Conservation (phyloP, 2,888 invertebrate species). For the Lasioglossum pauxillum region DNA sequence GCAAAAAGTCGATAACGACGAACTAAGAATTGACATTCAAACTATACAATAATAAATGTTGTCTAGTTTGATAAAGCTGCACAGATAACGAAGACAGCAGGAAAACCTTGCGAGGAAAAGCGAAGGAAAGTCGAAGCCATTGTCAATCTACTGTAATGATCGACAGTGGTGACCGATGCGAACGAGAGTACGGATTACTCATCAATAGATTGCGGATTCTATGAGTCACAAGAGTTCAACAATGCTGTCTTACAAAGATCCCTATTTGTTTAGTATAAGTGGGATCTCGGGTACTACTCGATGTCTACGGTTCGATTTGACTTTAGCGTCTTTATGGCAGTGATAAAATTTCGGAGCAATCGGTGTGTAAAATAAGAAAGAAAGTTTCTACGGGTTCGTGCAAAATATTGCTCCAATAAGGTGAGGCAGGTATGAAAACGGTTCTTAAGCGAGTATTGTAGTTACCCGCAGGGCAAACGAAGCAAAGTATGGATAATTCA, state of each 20-base stretch:
- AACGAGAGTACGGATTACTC: neutral
- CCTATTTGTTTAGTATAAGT: neutral
- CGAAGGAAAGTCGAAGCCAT: neutral
- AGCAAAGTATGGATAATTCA: slow-evolving; percentile 31
- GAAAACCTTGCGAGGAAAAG: neutral
- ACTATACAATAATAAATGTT: neutral
- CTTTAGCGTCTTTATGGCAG: neutral
- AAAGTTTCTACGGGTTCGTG: no score
- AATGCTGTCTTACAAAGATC: neutral
- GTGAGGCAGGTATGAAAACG: neutral
- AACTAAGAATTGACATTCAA: neutral
- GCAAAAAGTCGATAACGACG: neutral
- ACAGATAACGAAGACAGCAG: neutral
- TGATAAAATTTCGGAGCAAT: no score
- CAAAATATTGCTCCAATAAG: no score
- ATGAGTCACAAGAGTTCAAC: neutral
- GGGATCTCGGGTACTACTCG: neutral
- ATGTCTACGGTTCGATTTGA: no score
- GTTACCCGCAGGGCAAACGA: neutral
- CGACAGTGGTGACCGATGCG: neutral
- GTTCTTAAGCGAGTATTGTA: neutral
- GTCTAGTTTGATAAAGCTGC: neutral
- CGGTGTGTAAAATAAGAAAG: no score
- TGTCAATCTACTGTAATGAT: neutral
- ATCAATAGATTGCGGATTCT: neutral